Conservation (phyloP, 37 sponge, comb jelly and placozoan species). For the Hexactinellida sp. region DNA sequence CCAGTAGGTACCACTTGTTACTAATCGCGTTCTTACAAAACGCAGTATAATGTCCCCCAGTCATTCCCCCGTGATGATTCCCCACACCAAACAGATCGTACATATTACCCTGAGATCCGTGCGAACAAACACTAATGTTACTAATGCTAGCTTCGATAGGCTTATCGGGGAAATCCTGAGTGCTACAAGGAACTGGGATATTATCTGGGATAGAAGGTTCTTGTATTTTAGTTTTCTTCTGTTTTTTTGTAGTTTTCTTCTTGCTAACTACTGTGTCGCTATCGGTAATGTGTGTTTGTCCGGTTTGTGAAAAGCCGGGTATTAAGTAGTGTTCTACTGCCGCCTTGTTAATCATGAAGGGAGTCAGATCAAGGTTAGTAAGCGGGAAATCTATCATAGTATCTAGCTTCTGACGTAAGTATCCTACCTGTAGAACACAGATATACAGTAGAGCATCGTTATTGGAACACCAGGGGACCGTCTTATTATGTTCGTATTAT, state of each 20-base stretch:
- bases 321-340: slow-evolving; percentile 20
- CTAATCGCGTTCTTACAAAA: slow-evolving; percentile 49
- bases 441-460: not conserved
- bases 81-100: slow-evolving; percentile 81
- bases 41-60: slow-evolving; percentile 76
- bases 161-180: not conserved
- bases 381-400: slow-evolving; percentile 68
- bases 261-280: not conserved
- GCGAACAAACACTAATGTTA: not conserved
- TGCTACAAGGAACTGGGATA: not conserved
- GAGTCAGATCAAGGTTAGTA: slow-evolving; percentile 60
- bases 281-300: not conserved
- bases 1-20: slow-evolving; percentile 52
- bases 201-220: not conserved
- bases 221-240: not conserved
- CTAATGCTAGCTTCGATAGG: not conserved
- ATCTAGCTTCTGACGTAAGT: slow-evolving; percentile 50
- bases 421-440: slow-evolving; percentile 31
- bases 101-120: not conserved
- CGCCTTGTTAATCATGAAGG: slow-evolving; percentile 31
- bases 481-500: not conserved
- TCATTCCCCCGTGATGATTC: slow-evolving; percentile 72
- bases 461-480: not conserved
- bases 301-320: slow-evolving; percentile 17
- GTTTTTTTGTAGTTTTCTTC: not conserved